phyloP scores from a whole-genome alignment of 2,888 invertebrate genomes.

The Eilema griseolum region DNA sequence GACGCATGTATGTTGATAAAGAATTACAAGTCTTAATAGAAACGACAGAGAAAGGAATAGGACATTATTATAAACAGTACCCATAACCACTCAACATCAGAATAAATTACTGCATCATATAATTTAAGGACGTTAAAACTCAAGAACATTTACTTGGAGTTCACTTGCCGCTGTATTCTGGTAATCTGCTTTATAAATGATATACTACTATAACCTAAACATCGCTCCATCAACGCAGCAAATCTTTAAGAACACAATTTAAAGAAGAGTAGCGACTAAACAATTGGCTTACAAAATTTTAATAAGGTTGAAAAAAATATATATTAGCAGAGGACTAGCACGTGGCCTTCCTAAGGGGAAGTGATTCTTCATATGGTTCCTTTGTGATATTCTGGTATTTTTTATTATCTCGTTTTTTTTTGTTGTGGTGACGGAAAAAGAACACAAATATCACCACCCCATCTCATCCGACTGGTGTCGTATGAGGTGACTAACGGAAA shows the following conservation, averaged over 20 bases:
- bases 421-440: no score
- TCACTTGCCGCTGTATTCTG: conserved; percentile 41
- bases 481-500: no score
- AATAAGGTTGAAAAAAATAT: not conserved
- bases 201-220: conserved; percentile 54
- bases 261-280: conserved; percentile 33
- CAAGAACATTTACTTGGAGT: conserved; percentile 34
- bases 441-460: no score
- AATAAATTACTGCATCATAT: conserved; percentile 12
- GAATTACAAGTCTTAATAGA: not conserved
- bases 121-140: conserved; percentile 32
- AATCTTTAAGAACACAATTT: conserved; percentile 41
- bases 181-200: conserved; percentile 56
- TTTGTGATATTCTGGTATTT: no score
- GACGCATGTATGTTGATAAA: not conserved
- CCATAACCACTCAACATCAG: conserved; percentile 1
- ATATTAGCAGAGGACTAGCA: no score
- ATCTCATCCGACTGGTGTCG: no score
- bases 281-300: not conserved
- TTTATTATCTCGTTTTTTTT: no score
- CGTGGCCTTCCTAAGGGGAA: no score
- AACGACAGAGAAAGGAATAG: not conserved
- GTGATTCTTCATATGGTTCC: no score
- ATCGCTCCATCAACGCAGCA: conserved; percentile 56
- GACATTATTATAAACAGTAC: not conserved